Conservation (phyloP, 2,113 vertebrate species). For the Alexandromys fortis region DNA sequence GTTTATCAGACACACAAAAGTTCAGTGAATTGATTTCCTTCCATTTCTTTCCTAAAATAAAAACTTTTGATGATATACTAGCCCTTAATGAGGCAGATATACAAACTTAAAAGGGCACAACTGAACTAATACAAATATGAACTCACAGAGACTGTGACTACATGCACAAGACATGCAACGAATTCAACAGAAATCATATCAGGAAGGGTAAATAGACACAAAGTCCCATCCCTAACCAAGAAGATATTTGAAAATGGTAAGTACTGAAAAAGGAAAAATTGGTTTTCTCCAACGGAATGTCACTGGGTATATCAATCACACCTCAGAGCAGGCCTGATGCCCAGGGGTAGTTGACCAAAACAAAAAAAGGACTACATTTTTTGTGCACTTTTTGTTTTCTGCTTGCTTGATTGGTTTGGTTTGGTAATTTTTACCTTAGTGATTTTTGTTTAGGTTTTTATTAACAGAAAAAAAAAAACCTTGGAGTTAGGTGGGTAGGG, state of each 20-base stretch:
- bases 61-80: neutral
- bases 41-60: slow-evolving; percentile 35
- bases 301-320: neutral
- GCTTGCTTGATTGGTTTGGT: neutral
- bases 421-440: neutral
- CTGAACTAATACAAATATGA: neutral
- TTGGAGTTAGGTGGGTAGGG: neutral
- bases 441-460: neutral
- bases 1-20: neutral
- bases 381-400: neutral
- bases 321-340: neutral
- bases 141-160: neutral
- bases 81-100: neutral
- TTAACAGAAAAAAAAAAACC: neutral
- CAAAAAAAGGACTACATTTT: neutral
- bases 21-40: neutral
- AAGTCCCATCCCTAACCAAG: neutral
- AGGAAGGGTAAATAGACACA: neutral
- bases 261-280: neutral
- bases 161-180: neutral
- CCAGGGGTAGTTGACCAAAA: neutral
- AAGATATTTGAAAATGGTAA: neutral
- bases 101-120: neutral
- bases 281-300: neutral
- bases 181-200: neutral